Conservation (phyloP, 2,888 invertebrate species). For the Zaprionus bogoriensis region DNA sequence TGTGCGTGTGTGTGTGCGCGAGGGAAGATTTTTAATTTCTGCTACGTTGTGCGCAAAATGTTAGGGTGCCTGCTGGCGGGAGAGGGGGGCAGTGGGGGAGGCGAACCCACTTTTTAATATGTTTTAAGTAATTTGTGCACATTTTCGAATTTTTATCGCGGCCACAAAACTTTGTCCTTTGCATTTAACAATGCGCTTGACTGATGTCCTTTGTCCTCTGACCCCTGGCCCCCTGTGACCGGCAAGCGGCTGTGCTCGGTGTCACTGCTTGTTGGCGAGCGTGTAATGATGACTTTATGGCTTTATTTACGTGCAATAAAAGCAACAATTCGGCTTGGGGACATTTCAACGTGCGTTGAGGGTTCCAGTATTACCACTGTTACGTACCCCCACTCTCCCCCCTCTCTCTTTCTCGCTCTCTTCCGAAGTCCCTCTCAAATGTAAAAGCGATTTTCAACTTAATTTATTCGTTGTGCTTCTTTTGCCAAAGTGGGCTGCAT, state of each 20-base stretch:
- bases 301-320: slow-evolving; percentile 75
- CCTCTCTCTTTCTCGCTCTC: no score
- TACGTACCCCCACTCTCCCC: background rate
- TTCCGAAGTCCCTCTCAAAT: slow-evolving; percentile 33
- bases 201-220: slow-evolving; percentile 25
- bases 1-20: background rate
- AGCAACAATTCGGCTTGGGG: slow-evolving; percentile 42
- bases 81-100: background rate
- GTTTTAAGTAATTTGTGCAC: slow-evolving; percentile 71
- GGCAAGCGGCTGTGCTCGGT: slow-evolving; percentile 6
- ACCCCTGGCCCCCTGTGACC: background rate
- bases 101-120: slow-evolving; percentile 53
- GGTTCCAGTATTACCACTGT: no score
- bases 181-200: slow-evolving; percentile 40
- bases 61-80: background rate
- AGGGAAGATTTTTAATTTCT: slow-evolving; percentile 51
- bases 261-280: slow-evolving; percentile 55
- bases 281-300: slow-evolving; percentile 74
- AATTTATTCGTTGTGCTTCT: slow-evolving; percentile 58
- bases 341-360: slow-evolving; percentile 16
- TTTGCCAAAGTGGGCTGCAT: slow-evolving; percentile 39
- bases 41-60: slow-evolving; percentile 50
- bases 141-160: slow-evolving; percentile 70
- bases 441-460: slow-evolving; percentile 67
- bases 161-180: slow-evolving; percentile 69